Conservation (phyloP, 2,113 vertebrate genomes). For the Petrocephalus microphthalmus region DNA sequence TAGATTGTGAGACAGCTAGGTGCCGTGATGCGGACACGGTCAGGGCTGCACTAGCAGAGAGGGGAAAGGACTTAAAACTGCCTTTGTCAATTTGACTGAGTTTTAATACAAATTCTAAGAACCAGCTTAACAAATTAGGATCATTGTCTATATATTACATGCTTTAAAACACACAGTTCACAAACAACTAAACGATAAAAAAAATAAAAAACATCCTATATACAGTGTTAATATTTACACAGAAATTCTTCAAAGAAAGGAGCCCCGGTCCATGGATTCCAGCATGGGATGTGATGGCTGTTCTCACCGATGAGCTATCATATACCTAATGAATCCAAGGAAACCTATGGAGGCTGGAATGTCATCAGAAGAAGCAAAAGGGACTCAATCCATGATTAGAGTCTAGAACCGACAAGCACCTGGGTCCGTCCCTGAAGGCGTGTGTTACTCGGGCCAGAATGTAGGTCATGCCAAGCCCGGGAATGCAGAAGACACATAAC, state of each 20-base stretch:
- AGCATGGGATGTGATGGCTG: constrained; percentile 59
- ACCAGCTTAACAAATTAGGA: constrained; percentile 86
- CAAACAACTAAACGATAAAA: constrained; percentile 61
- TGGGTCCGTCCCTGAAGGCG: background rate
- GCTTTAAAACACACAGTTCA: constrained; percentile 69
- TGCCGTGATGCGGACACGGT: background rate
- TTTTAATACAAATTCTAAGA: constrained; percentile 90
- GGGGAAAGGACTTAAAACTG: background rate
- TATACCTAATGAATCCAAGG: constrained; percentile 38
- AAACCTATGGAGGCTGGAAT: background rate
- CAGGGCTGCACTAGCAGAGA: background rate
- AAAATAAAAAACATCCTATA: constrained; percentile 70
- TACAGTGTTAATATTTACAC: constrained; percentile 80
- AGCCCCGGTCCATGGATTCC: constrained; percentile 76
- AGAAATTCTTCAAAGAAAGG: constrained; percentile 59
- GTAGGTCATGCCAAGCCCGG: background rate
- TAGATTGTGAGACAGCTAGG: background rate
- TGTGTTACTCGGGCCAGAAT: background rate
- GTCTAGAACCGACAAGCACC: background rate
- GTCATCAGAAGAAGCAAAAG: background rate
- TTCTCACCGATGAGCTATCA: constrained; percentile 18
- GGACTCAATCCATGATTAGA: background rate
- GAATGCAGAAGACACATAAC: background rate
- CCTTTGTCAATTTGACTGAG: constrained; percentile 57
- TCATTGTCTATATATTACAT: constrained; percentile 88